A percentile compares a stretch with the other conserved stretches of the same genome.
Evolutionary conservation across 2,888 invertebrate species (phyloP).

Genomic region (Girardia tigrina): DNA sequence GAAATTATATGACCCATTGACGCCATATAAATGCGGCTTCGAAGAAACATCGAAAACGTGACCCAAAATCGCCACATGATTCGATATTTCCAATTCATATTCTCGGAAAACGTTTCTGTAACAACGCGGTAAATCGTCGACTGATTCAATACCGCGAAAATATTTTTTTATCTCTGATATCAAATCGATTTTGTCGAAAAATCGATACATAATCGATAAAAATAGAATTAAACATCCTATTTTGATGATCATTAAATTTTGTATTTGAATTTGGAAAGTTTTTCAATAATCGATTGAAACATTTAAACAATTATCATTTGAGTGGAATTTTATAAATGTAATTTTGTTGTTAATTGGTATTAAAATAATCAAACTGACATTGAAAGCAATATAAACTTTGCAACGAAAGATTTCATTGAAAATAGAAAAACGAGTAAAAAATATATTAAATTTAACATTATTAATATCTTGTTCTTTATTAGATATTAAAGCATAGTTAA

Average conservation of each 20-base stretch:
- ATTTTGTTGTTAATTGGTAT: too few species aligned
- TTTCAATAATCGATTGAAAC: too few species aligned
- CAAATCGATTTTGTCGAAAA: not conserved
- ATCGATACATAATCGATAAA: not conserved
- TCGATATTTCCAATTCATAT: conserved; percentile 27
- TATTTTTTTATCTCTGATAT: not conserved
- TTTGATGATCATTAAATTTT: not conserved
- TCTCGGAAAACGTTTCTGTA: not conserved
- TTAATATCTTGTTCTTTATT: too few species aligned
- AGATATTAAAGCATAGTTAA: too few species aligned
- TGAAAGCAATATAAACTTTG: too few species aligned
- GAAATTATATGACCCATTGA: conserved; percentile 20
- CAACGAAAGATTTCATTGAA: too few species aligned
- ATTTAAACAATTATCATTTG: too few species aligned
- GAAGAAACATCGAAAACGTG: conserved; percentile 36
- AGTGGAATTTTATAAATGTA: too few species aligned
- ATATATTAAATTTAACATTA: too few species aligned
- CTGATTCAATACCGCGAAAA: not conserved
- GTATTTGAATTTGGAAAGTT: too few species aligned
- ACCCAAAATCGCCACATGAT: conserved; percentile 33
- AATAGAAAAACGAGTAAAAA: too few species aligned
- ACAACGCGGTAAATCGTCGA: not conserved
- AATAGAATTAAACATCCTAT: not conserved
- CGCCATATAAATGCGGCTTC: conserved; percentile 31
- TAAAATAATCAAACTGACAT: too few species aligned